phyloP scores from a whole-genome alignment of 2,113 vertebrate genomes.

The Tursiops truncatus region DNA sequence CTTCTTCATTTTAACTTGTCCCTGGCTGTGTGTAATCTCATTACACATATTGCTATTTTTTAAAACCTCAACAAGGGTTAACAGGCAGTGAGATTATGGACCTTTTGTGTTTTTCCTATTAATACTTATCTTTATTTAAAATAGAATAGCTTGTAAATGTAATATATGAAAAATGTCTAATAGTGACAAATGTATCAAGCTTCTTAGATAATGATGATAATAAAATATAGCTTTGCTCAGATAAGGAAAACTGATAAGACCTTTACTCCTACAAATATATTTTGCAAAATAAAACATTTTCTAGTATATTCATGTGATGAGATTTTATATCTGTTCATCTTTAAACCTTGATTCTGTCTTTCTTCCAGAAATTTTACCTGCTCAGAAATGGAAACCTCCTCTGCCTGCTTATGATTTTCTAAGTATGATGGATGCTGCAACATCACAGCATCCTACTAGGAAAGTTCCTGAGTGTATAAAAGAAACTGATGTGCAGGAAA shows the following conservation, averaged over 20 bases:
- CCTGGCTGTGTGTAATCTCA: neutral
- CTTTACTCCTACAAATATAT: neutral
- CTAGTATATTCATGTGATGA: neutral
- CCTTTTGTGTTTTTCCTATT: neutral
- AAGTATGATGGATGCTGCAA: conserved; percentile 88
- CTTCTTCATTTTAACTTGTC: conserved; percentile 13
- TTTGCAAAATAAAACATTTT: conserved; percentile 32
- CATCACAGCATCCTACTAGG: conserved; percentile 76
- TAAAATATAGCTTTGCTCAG: neutral
- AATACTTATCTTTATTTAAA: neutral
- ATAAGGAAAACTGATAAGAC: neutral
- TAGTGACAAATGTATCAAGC: neutral
- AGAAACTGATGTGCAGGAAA: neutral
- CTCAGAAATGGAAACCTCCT: conserved; percentile 88
- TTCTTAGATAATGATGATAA: neutral
- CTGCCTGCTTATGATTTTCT: conserved; percentile 92
- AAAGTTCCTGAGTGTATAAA: neutral
- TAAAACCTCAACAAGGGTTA: neutral
- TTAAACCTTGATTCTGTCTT: neutral
- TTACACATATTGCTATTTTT: neutral
- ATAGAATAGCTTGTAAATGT: neutral
- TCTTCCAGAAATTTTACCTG: conserved; percentile 86
- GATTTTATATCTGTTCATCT: neutral
- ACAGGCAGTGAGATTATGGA: neutral
- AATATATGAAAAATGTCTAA: neutral